Base-by-base conservation (phyloP, 2,888 invertebrate species). In the Agrotis puta region DNA sequence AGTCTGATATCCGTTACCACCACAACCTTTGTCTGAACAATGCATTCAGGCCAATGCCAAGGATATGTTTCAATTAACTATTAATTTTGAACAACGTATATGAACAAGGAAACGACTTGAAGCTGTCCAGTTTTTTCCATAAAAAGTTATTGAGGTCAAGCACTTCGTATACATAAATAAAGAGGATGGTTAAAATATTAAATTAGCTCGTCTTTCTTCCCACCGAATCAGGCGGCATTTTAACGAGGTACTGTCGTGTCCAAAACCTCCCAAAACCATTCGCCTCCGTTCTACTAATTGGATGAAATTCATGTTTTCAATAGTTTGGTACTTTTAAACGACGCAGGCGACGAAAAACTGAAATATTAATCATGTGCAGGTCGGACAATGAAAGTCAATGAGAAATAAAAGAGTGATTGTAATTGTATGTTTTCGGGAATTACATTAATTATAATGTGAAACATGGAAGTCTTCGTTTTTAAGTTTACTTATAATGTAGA, bases 121-220 rank as follows among this genome's bases (percentile, higher is more conserved):
- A 73, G 69, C 75, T 82, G 68, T 73, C 72, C 82, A 85, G 82
- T 82, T 84, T 70, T 73, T 82, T 85, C 88, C 87, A 83, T 90
- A 91, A 91, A 82, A 86, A 91, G 89, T 84, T 79, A 94, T 92
- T 87, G 92, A 88, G 94, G 94, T 89, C 92, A 91, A 82, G 87
- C 87, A 90, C 91, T 91, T 90, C 88, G 89, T 88, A 87, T 87
- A 88, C 83, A 88, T 89, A 88, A 88, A 90, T 89, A 91, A 92
- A 88, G 87, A 93, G 90, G 91, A 92, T 93, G 91, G 88, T 92
- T 91, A 88, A 89, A 92, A 91, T 92, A 91, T 92, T 90, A 92
- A 86, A 94, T 92, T 91, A 92, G 90, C 90, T 90, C 88, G 88
- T 91, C 91, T 91, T 89, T 92, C 89, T 88, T 90, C 88, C 92